Conservation (phyloP, 2,797 vertebrate species). For the Picus viridis region DNA sequence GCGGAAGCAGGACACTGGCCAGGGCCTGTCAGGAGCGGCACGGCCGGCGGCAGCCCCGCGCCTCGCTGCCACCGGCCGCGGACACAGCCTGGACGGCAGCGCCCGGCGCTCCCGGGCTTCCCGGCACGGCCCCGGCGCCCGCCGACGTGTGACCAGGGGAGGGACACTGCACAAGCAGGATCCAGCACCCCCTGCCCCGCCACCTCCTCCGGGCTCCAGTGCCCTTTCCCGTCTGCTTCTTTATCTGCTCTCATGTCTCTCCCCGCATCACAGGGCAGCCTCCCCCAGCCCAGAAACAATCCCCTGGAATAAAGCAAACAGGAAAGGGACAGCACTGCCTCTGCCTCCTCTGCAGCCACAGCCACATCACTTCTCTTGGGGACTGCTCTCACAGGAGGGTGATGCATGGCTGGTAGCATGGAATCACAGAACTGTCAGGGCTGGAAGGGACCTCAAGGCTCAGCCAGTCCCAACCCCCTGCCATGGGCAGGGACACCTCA, state of each 20-base stretch:
- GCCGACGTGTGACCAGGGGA: slow-evolving; percentile 81
- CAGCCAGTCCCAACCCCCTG: no score
- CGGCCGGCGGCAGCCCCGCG: slow-evolving; percentile 82
- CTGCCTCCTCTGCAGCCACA: background rate
- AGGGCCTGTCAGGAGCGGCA: slow-evolving; percentile 98
- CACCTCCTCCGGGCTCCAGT: slow-evolving; percentile 41
- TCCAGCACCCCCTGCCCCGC: background rate
- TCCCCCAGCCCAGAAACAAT: slow-evolving; percentile 67
- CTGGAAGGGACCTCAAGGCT: no score
- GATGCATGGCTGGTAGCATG: no score
- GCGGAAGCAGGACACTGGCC: slow-evolving; percentile 98
- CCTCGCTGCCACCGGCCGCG: slow-evolving; percentile 3
- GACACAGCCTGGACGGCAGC: no score
- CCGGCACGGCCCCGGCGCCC: slow-evolving; percentile 86
- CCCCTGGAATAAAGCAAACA: slow-evolving; percentile 70
- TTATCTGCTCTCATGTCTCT: slow-evolving; percentile 52
- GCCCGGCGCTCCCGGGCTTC: slow-evolving; percentile 63
- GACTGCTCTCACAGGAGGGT: background rate
- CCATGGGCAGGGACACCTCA: no score
- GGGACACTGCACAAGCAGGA: no score
- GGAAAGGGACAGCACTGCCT: background rate
- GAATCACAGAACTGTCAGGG: no score
- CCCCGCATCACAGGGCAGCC: slow-evolving; percentile 53
- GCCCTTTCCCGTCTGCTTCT: slow-evolving; percentile 63
- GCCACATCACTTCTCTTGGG: no score